These are phyloP conservation scores for Cotesia typhae DNA, from an alignment of 1,140 invertebrate species.

Conservation along the genomic window DNA sequence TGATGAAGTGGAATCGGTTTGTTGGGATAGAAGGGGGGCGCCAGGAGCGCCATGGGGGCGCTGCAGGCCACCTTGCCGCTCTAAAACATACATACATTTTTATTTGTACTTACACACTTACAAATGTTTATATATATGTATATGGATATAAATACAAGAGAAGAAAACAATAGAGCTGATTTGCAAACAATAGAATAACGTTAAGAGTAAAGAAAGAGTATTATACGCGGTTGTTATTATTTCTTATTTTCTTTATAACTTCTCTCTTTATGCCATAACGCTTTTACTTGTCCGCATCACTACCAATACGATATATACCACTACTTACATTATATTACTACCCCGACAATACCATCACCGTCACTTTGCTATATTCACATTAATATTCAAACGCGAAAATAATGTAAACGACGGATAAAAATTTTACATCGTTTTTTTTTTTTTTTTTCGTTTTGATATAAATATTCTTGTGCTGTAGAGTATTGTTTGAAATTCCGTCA, in stretches of 20 bases:
- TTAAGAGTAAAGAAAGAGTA: constrained; percentile 62
- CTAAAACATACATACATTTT: too few relatives aligned
- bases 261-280: constrained; percentile 59
- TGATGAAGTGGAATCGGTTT: constrained; percentile 33
- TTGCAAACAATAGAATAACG: constrained; percentile 69
- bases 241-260: too few relatives aligned
- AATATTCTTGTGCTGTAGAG: too few relatives aligned
- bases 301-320: background rate
- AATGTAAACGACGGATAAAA: constrained; percentile 68
- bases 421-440: constrained; percentile 44
- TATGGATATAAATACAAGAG: constrained; percentile 62
- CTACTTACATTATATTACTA: too few relatives aligned
- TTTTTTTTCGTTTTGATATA: too few relatives aligned
- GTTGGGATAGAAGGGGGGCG: constrained; percentile 29
- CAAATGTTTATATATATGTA: constrained; percentile 39
- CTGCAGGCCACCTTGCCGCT: background rate
- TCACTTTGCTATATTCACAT: constrained; percentile 61
- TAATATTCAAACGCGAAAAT: constrained; percentile 69
- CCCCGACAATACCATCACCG: background rate
- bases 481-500: too few relatives aligned
- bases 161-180: constrained; percentile 67
- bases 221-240: constrained; percentile 63
- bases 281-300: constrained; percentile 24
- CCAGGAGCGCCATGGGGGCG: constrained; percentile 34
- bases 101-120: constrained; percentile 5